Conservation (phyloP, 2,888 invertebrate genomes). For the Salpingus planirostris region DNA sequence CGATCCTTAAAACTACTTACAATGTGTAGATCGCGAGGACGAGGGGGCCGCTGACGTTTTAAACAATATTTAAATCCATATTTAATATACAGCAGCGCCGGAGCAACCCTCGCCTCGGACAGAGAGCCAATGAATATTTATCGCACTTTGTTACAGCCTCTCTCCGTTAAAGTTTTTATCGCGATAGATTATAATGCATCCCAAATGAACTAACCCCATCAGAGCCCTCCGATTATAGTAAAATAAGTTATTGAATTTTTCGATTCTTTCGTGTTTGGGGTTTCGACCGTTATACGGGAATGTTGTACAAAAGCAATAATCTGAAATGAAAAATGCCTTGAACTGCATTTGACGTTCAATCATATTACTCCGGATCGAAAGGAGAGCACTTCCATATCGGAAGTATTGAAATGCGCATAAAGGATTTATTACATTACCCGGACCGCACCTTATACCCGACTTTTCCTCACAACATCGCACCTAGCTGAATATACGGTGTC, state of each 20-base stretch:
- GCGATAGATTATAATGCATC: slow-evolving; percentile 7
- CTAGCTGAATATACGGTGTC: too few species aligned
- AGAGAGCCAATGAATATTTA: slow-evolving; percentile 33
- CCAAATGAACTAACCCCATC: too few species aligned
- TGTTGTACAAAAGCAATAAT: slow-evolving; percentile 28
- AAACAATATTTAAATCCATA: slow-evolving; percentile 38
- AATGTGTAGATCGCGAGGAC: slow-evolving; percentile 23
- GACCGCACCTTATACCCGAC: not conserved
- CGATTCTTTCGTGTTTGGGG: too few species aligned
- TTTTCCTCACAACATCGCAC: too few species aligned
- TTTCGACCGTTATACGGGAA: slow-evolving; percentile 15
- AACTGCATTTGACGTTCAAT: slow-evolving; percentile 28
- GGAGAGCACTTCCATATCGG: not conserved
- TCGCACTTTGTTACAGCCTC: slow-evolving; percentile 26
- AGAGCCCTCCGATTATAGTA: too few species aligned
- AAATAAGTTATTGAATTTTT: too few species aligned
- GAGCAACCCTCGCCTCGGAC: slow-evolving; percentile 21
- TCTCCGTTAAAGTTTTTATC: slow-evolving; percentile 5
- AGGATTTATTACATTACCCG: too few species aligned
- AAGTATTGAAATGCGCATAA: slow-evolving; percentile 3
- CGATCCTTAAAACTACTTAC: slow-evolving; percentile 30
- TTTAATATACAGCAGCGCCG: slow-evolving; percentile 31
- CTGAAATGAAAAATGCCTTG: slow-evolving; percentile 27
- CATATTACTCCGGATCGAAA: slow-evolving; percentile 15
- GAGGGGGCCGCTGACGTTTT: slow-evolving; percentile 29